A percentile compares a stretch with the other conserved stretches of the same genome.
Evolutionary conservation across 1,140 invertebrate species (phyloP).

Genomic region (Hestina assimilis): DNA sequence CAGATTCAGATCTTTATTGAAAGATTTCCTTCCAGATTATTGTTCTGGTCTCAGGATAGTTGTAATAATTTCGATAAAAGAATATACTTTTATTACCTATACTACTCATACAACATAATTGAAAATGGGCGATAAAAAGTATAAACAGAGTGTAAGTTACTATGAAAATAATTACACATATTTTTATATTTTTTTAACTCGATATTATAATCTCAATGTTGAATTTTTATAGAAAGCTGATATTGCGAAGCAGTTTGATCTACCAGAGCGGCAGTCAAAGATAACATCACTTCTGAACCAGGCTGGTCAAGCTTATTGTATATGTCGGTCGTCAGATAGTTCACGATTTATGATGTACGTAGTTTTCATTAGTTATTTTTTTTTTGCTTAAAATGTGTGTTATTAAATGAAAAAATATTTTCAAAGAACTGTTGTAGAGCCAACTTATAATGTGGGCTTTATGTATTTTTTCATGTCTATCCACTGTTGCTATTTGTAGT

Average conservation of each 20-base stretch:
- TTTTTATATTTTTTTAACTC: not conserved
- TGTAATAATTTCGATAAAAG: too few species aligned
- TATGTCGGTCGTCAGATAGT: constrained; percentile 95
- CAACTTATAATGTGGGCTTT: too few species aligned
- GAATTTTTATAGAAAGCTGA: constrained; percentile 85
- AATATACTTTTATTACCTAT: too few species aligned
- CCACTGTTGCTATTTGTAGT: too few species aligned
- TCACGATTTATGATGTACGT: constrained; percentile 97
- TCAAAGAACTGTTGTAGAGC: too few species aligned
- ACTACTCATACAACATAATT: too few species aligned
- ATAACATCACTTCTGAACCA: constrained; percentile 93
- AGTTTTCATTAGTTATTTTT: not conserved
- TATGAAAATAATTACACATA: not conserved
- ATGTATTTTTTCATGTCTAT: too few species aligned
- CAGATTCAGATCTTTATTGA: too few species aligned
- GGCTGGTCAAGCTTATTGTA: constrained; percentile 94
- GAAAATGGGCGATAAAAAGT: constrained; percentile 62
- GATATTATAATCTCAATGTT: not conserved
- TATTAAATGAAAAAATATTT: too few species aligned
- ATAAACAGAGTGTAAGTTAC: constrained; percentile 63
- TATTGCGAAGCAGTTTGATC: constrained; percentile 92
- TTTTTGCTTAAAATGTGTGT: not conserved
- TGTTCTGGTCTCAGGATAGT: too few species aligned
- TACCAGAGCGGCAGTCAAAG: constrained; percentile 94
- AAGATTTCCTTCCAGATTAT: too few species aligned